Evolutionary conservation across 2,113 vertebrate genomes (phyloP).

Genomic region (Diphyllodes magnificus): DNA sequence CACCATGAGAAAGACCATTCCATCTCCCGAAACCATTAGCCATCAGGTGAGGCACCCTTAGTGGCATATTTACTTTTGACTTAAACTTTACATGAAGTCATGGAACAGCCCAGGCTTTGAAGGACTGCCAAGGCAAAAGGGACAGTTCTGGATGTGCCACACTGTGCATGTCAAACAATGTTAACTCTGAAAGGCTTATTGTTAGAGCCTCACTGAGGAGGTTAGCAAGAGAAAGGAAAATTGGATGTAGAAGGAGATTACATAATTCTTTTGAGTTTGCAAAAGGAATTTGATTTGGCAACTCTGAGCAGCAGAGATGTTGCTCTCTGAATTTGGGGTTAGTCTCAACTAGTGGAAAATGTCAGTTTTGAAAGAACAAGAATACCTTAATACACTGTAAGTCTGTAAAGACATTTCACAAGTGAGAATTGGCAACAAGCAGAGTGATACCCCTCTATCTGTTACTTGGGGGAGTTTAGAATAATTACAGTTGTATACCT

Average conservation of each 20-base stretch:
- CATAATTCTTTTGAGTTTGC: background rate
- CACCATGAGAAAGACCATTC: background rate
- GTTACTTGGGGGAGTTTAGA: background rate
- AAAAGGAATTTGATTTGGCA: constrained; percentile 5
- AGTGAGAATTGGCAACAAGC: background rate
- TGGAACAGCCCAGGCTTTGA: background rate
- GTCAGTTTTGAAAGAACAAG: background rate
- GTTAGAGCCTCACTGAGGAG: background rate
- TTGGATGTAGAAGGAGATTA: background rate
- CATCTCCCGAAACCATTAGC: background rate
- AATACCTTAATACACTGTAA: background rate
- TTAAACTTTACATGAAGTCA: background rate
- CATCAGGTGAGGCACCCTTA: background rate
- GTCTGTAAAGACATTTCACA: background rate
- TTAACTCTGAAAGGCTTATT: background rate
- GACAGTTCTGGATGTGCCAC: background rate
- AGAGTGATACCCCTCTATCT: background rate
- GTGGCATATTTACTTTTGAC: background rate
- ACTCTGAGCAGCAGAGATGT: background rate
- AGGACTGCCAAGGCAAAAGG: background rate
- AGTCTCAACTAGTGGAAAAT: background rate
- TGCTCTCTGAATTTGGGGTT: background rate
- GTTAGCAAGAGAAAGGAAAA: background rate
- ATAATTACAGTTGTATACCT: background rate
- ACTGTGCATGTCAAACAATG: background rate